Percentiles rank a stretch among this genome's conserved stretches.
These are phyloP conservation scores for Phoebastria nigripes DNA, from an alignment of 2,797 vertebrate species.

Conservation along the genomic window DNA sequence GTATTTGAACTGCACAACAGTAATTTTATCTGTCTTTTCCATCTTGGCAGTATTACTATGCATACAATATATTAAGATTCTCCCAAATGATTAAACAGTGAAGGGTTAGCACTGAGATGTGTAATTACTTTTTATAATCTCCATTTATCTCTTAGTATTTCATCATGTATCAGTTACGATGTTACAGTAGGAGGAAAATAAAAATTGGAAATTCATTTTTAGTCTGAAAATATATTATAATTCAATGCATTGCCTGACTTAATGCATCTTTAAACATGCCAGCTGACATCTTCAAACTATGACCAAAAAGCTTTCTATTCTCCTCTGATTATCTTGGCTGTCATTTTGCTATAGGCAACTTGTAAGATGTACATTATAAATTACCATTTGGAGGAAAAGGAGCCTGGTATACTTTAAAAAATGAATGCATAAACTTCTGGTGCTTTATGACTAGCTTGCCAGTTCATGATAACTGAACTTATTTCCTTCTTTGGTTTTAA, in stretches of 20 bases:
- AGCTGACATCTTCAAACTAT: not conserved
- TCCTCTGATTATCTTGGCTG: conserved; percentile 25
- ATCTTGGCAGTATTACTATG: not conserved
- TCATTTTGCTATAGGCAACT: conserved; percentile 19
- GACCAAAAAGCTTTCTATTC: not conserved
- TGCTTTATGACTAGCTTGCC: not conserved
- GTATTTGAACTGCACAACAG: not conserved
- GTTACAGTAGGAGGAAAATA: not conserved
- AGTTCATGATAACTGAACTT: not conserved
- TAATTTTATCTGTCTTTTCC: conserved; percentile 8
- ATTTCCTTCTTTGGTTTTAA: not conserved
- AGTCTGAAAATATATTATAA: not conserved
- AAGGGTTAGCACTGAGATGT: not conserved
- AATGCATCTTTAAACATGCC: not conserved
- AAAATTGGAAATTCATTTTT: not conserved
- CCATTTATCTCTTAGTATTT: conserved; percentile 12
- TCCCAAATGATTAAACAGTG: conserved; percentile 6
- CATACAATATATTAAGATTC: not conserved
- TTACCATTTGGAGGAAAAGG: not conserved
- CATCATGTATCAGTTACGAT: not conserved
- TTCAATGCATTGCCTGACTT: not conserved
- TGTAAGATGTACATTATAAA: not conserved
- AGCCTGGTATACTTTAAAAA: not conserved
- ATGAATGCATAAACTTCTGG: not conserved
- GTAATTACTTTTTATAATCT: conserved; percentile 41